A percentile compares a stretch with the other conserved stretches of the same genome.
Evolutionary conservation across 2,113 vertebrate species (phyloP).

Genomic region (Oreochromis spilurus): DNA sequence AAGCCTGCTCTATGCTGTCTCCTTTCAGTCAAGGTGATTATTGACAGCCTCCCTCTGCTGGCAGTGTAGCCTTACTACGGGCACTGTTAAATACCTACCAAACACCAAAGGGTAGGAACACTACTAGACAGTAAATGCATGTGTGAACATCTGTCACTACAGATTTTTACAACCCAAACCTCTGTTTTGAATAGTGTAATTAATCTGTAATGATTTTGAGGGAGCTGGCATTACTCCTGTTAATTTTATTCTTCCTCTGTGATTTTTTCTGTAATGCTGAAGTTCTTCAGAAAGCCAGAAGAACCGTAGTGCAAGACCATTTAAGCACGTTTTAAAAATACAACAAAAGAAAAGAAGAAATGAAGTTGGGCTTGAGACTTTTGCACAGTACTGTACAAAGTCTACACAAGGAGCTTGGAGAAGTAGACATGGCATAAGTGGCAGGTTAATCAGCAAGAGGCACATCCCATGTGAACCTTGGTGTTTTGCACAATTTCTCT

Average conservation of each 20-base stretch:
- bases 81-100: neutral
- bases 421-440: neutral
- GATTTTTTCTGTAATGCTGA: neutral
- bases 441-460: neutral
- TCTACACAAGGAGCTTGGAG: neutral
- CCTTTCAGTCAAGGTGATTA: neutral
- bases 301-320: neutral
- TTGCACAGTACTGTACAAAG: neutral
- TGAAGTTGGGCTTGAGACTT: neutral
- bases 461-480: neutral
- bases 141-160: neutral
- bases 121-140: neutral
- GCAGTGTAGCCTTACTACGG: neutral
- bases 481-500: neutral
- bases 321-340: neutral
- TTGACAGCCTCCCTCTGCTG: constrained; percentile 50
- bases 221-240: neutral
- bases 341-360: neutral
- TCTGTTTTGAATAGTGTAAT: neutral
- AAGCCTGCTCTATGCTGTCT: neutral
- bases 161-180: neutral
- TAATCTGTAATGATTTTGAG: neutral
- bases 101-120: neutral
- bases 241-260: neutral
- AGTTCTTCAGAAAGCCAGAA: neutral